Base-by-base conservation (phyloP, 2,113 vertebrate species). In the Passer domesticus region DNA sequence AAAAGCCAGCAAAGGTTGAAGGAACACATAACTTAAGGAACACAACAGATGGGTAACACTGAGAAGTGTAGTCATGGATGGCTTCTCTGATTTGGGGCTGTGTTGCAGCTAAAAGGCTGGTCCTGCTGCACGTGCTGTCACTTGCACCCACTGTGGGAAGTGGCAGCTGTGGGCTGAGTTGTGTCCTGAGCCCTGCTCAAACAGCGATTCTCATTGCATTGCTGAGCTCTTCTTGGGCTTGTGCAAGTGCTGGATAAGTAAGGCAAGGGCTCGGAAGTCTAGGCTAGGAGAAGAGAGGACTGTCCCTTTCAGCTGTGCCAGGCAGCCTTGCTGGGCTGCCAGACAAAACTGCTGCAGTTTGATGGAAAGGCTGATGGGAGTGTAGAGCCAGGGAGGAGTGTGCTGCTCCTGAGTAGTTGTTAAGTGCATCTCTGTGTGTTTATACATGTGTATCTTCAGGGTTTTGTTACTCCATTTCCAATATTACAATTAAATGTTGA, bases 91-190 rank as follows among this genome's bases (percentile, higher is more conserved):
- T 79, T 13, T 52, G 72, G 35, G 24, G 62, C 25, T 76, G 27
- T 55, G 82, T 33, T 47, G n/a, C 58, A 79, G 83, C 74, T 6
- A 1, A 50, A 67, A 72, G 39, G 52, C 64, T 7, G 4, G 23
- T 67, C 25, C 69, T 58, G 73, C 55, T 89, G 68, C 73, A 69
- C 0, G 0, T 58, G 50, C 75, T 83, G 67, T 53, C 39, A 35
- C 28, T 72, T 72, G 56, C 11, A 47, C 15, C 31, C 2, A 0
- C 35, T 72, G 49, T 68, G 60, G 47, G 58, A 64, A 80, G 62
- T 15, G 27, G 33, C 1, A 3, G 24, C 70, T 0, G 0, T 49
- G 43, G 55, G 31, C 47, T 13, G 27, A 62, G 53, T 20, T 0
- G 7, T 37, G 25, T 55, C 52, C 43, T 2, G 4, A 62, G 47